Conservation (phyloP, 2,888 invertebrate species). For the Eupithecia insigniata region DNA sequence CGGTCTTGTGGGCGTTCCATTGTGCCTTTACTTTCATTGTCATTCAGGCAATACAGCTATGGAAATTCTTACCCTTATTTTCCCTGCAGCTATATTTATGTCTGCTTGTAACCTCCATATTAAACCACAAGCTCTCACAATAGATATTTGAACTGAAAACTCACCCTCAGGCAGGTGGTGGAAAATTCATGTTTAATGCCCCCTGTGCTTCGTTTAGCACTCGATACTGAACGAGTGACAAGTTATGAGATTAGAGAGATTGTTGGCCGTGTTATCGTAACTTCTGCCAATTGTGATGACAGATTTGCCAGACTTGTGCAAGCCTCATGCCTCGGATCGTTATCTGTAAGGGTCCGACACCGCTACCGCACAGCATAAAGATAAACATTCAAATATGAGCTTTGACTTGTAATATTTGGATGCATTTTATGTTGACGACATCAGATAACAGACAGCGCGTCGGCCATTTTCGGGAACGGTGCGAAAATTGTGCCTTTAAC, state of each 20-base stretch:
- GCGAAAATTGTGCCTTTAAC: too few species aligned
- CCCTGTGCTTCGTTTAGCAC: conserved; percentile 72
- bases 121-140: conserved; percentile 11
- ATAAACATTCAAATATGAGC: too few species aligned
- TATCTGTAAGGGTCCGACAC: too few species aligned
- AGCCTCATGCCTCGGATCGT: too few species aligned
- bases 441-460: too few species aligned
- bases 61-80: conserved; percentile 2
- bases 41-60: not conserved
- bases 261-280: not conserved
- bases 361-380: too few species aligned
- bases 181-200: conserved; percentile 77
- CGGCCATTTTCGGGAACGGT: too few species aligned
- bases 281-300: too few species aligned
- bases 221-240: conserved; percentile 55
- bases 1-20: not conserved
- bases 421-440: too few species aligned
- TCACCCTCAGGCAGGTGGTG: conserved; percentile 66
- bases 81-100: conserved; percentile 1
- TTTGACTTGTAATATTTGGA: too few species aligned
- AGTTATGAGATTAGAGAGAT: conserved; percentile 32
- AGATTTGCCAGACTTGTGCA: too few species aligned
- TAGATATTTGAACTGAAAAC: conserved; percentile 47
- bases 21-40: not conserved
- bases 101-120: not conserved